Evolutionary conservation across 1,140 invertebrate species (phyloP).

Genomic region (Zaprionus ornatus): DNA sequence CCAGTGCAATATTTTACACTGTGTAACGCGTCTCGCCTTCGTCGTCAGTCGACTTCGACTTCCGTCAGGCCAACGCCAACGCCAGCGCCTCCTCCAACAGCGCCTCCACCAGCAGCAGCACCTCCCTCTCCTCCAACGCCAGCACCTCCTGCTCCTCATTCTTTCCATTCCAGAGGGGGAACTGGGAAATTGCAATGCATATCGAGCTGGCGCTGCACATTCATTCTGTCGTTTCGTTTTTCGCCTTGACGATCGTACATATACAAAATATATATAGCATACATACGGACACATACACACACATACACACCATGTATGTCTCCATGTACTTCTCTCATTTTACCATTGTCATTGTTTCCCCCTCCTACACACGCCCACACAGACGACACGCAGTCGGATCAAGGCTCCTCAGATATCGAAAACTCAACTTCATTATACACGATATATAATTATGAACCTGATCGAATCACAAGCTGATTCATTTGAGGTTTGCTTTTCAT

Average conservation of each 20-base stretch:
- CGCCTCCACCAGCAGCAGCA: background rate
- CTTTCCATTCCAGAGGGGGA: constrained; percentile 7
- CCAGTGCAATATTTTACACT: constrained; percentile 77
- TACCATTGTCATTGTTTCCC: constrained; percentile 43
- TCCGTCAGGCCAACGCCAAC: constrained; percentile 56
- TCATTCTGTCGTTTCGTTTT: constrained; percentile 56
- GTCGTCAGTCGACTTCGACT: constrained; percentile 54
- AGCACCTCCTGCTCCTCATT: background rate
- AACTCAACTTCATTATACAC: constrained; percentile 33
- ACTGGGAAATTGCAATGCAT: constrained; percentile 36
- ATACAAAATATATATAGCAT: background rate
- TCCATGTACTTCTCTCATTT: background rate
- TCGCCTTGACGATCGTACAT: constrained; percentile 36
- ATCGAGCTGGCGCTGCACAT: constrained; percentile 54
- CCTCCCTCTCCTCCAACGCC: background rate
- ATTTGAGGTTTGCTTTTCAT: constrained; percentile 5
- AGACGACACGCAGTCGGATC: constrained; percentile 24
- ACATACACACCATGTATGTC: background rate
- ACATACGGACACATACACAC: background rate
- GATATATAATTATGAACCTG: constrained; percentile 27
- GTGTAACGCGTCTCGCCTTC: constrained; percentile 41
- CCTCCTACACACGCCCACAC: constrained; percentile 30
- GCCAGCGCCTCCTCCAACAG: background rate
- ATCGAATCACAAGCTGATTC: constrained; percentile 31
- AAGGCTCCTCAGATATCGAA: constrained; percentile 40